A percentile compares a stretch with the other conserved stretches of the same genome.
Conservation (phyloP, 2,797 vertebrate genomes). For the Chiloscyllium punctatum region DNA sequence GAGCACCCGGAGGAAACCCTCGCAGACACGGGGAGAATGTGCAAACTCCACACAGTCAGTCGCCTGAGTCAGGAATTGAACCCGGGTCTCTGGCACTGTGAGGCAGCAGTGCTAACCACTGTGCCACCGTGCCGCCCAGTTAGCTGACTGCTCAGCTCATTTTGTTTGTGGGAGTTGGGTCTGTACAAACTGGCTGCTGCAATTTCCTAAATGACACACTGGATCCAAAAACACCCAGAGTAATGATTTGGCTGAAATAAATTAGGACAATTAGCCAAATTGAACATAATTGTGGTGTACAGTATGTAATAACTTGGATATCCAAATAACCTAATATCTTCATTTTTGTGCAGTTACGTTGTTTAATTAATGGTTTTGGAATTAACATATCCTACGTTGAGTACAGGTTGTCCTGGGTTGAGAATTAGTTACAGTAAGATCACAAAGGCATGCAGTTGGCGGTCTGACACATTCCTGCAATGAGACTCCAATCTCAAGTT, state of each 20-base stretch:
- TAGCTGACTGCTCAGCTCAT: background rate
- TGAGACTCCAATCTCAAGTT: background rate
- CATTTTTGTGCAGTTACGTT: background rate
- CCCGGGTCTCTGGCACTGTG: too few relatives aligned
- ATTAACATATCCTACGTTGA: background rate
- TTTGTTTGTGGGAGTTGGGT: background rate
- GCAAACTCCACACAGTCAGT: too few relatives aligned
- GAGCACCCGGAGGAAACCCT: too few relatives aligned
- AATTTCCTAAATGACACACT: background rate
- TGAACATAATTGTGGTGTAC: background rate
- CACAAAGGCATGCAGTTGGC: background rate
- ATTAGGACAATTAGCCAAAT: background rate
- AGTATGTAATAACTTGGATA: background rate
- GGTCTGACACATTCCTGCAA: background rate
- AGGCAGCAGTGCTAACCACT: too few relatives aligned
- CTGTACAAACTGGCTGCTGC: background rate
- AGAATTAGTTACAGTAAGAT: background rate
- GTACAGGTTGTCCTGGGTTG: background rate
- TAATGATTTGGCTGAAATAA: background rate
- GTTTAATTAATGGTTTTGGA: background rate
- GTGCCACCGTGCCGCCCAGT: too few relatives aligned
- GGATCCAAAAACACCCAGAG: background rate
- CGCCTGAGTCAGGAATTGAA: too few relatives aligned
- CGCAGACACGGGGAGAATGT: too few relatives aligned
- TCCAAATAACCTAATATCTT: background rate